Evolutionary conservation across 2,113 vertebrate genomes (phyloP), one percentile per base, ranked within the genome.

Genomic region (Columbina picui): DNA sequence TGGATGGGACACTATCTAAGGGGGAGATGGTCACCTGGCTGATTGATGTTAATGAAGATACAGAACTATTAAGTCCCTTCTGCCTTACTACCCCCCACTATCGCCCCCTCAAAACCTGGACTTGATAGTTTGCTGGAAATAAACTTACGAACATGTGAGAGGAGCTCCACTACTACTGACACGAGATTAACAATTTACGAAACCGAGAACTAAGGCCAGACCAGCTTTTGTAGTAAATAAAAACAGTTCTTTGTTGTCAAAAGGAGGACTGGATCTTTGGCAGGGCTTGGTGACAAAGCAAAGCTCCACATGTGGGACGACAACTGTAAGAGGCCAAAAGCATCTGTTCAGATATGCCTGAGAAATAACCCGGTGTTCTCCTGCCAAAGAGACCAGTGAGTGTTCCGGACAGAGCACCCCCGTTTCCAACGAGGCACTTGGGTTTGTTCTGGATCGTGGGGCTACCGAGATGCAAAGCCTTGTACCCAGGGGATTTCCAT

Each of bases 181-280:
- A 60, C 0, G 0, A 89, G 89, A 90, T 41, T 55, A 74, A 59
- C 81, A 86, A 81, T 55, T 90, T 30, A 86, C 59, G 84, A 52
- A 94, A 77, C 9, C 0, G 2, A 90, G 86, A 90, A 82, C 29
- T 56, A 77, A 74, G 34, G 86, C 90, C 90, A 96, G 94, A 78
- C 29, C 84, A 74, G 89, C 52, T 87, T 93, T 94, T 34, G 4
- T 5, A 67, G 95, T 84, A 96, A 97, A 95, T 87, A 95, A 97
- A 97, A 94, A 32, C 93, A 92, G 68, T 26, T 89, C 83, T 93
- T 94, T 93, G 56, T 75, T 92, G 89, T 95, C 80, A 90, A 91
- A 92, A 81, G 76, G 68, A 80, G 83, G 55, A 59, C 83, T 59
- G 68, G 79, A 80, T 87, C 73, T 79, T 94, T 97, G 96, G 91